These are phyloP conservation scores for Eupithecia pulchellata DNA, from an alignment of 2,888 invertebrate genomes.

Conservation along the genomic window DNA sequence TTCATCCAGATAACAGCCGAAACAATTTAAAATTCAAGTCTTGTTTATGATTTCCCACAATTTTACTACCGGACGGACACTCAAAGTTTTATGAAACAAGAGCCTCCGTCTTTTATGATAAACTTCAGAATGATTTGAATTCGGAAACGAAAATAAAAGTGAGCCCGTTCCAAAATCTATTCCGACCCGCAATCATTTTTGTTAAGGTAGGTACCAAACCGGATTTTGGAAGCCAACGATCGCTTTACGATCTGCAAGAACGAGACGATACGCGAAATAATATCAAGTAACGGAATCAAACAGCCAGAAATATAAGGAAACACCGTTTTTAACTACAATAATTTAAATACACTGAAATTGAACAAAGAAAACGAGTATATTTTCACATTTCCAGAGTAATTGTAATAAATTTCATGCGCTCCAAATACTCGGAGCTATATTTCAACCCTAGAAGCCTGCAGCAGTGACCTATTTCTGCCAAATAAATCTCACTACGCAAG, in stretches of 20 bases:
- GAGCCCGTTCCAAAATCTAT: constrained; percentile 42
- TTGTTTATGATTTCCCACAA: constrained; percentile 44
- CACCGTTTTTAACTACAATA: background rate
- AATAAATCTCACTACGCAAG: constrained; percentile 63
- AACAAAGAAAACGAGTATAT: constrained; percentile 53
- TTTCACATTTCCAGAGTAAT: constrained; percentile 56
- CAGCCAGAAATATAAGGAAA: constrained; percentile 6
- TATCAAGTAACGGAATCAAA: constrained; percentile 34
- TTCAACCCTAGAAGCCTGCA: constrained; percentile 64
- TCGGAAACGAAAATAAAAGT: constrained; percentile 46
- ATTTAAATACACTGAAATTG: constrained; percentile 42
- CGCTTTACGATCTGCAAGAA: constrained; percentile 36
- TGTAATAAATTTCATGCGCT: constrained; percentile 66
- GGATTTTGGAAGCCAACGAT: constrained; percentile 41
- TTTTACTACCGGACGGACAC: constrained; percentile 39
- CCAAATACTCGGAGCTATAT: constrained; percentile 59
- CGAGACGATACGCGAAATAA: constrained; percentile 44
- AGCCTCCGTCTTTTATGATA: constrained; percentile 39
- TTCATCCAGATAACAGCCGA: background rate
- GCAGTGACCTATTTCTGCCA: constrained; percentile 62
- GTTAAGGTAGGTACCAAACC: constrained; percentile 46
- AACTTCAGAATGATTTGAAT: constrained; percentile 34
- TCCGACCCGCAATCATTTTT: constrained; percentile 31
- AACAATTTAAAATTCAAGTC: constrained; percentile 25
- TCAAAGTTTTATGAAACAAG: constrained; percentile 45